These are phyloP conservation scores for Mustela lutreola DNA, from an alignment of 2,113 vertebrate species.

Conservation along the genomic window DNA sequence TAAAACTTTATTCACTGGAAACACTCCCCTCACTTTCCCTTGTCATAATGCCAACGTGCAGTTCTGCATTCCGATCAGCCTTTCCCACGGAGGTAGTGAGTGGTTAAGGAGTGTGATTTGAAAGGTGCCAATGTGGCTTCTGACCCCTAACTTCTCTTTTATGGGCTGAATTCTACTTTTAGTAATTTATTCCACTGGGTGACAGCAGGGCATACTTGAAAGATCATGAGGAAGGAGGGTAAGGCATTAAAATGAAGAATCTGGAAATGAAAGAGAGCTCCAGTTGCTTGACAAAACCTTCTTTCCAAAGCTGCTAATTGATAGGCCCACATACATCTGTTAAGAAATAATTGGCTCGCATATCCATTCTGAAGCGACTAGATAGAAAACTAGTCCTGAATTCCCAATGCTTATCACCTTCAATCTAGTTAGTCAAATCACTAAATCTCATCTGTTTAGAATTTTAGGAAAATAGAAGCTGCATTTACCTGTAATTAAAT, in stretches of 20 bases:
- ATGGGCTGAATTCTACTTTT: background rate
- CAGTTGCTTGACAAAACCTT: background rate
- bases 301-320: background rate
- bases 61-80: background rate
- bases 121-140: background rate
- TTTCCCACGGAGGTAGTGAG: background rate
- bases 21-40: background rate
- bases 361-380: background rate
- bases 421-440: background rate
- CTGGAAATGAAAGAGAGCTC: background rate
- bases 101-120: background rate
- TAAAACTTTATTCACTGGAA: background rate
- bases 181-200: background rate
- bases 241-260: background rate
- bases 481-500: slow-evolving; percentile 27
- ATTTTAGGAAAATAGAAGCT: background rate
- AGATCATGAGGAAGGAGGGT: background rate
- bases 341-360: background rate
- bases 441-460: background rate
- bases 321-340: background rate
- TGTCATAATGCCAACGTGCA: background rate
- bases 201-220: background rate
- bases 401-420: background rate
- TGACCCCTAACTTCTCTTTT: background rate
- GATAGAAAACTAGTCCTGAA: background rate